Base-by-base conservation (phyloP, 2,888 invertebrate species). In the Nomada fabriciana region DNA sequence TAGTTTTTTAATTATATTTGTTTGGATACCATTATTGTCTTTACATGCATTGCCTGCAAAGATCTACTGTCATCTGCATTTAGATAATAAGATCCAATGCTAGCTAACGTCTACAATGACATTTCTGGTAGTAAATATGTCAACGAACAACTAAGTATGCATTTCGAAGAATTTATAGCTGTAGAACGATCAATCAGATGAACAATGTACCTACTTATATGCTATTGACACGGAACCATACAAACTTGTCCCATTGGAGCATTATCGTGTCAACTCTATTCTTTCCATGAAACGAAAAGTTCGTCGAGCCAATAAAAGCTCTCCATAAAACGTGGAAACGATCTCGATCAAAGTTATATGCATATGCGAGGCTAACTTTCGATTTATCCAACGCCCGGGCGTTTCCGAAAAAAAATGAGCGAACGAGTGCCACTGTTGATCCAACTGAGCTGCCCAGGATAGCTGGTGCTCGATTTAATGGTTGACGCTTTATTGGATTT, bases 401-500 rank as follows among this genome's bases (percentile, higher is more conserved):
- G 20, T 29, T 63, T 2, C 18, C 70, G 42, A 64, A 61, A 42
- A 20, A 60, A 63, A 55, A 63, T 76, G 75, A 76, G 60, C 73
- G 65, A 67, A 73, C 82, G 63, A 65, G 67, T 64, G 67, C 67
- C 72, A 67, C 65, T 75, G 88, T 81, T 84, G 86, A 86, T 88
- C 75, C 79, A 73, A 61, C 42, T 69, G 63, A 74, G 69, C 57
- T 25, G 23, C 73, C 63, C 42, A 52, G 55, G 67, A 71, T 77
- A 73, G 88, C 84, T 20, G 61, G 84, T 83, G 86, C 85, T 88
- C 89, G 85, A 90, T 90, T 90, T 90, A 89, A 90, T 89, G 90
- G 88, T 87, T 82, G 86, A 86, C 85, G 87, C 85, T 89, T 90
- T 91, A 90, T 90, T 89, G 90, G 90, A 89, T 89, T 89, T 89